Evolutionary conservation across 2,797 vertebrate species (phyloP).

Genomic region (Halcyon badia): DNA sequence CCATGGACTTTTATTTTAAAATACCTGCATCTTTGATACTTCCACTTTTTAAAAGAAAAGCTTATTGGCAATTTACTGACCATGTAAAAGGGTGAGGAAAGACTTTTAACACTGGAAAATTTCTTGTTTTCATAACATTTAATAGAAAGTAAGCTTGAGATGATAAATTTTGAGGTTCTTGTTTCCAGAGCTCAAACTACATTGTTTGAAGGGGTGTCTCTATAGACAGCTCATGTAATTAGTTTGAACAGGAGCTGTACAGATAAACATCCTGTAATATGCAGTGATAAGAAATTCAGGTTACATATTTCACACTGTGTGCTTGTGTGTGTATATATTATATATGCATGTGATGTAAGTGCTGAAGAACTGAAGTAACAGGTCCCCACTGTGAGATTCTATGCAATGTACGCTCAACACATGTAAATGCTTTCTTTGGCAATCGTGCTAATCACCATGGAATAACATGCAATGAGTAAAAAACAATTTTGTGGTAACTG

Average conservation of each 20-base stretch:
- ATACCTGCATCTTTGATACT: background rate
- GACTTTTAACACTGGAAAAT: background rate
- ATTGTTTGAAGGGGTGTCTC: background rate
- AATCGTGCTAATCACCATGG: background rate
- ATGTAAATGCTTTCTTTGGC: background rate
- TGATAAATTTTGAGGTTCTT: background rate
- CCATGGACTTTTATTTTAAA: background rate
- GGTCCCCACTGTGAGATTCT: background rate
- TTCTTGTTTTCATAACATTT: background rate
- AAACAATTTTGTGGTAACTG: conserved; percentile 31
- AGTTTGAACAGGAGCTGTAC: background rate
- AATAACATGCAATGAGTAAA: background rate
- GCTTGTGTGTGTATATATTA: background rate
- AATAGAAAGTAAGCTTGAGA: background rate
- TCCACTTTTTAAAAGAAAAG: background rate
- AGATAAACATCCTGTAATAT: background rate
- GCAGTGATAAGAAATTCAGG: background rate
- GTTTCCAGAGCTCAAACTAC: background rate
- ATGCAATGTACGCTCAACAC: background rate
- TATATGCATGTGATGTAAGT: background rate
- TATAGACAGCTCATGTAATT: background rate
- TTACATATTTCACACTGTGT: background rate
- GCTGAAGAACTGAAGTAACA: background rate
- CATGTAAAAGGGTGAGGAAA: background rate
- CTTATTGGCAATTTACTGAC: background rate